Evolutionary conservation across 2,888 invertebrate species (phyloP), one percentile per base, ranked within the genome.

Genomic region (Hetaerina titia): DNA sequence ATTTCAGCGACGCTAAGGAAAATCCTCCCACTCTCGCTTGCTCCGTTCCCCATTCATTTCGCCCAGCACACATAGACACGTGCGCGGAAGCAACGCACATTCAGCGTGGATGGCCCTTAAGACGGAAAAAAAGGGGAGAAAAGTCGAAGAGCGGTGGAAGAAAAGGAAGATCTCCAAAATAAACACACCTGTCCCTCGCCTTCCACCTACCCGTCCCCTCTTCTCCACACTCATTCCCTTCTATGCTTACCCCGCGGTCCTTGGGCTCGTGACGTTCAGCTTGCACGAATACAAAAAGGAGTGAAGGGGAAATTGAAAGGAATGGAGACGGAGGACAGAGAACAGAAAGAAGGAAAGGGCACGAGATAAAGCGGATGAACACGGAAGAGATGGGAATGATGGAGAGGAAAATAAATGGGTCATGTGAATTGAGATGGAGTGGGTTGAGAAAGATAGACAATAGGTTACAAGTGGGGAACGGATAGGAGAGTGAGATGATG

Each of bases 101-200:
- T 31, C 13, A 81, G 81, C 8, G 13, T 25, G 9, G 9, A 8
- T 7, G 69, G 69, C 22, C n/a, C 69, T n/a, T 45, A 45, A 45
- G 45, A 45, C 4, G 45, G 45, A 45, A 45, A 45, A 69, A 69
- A 13, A 69, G n/a, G 69, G n/a, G 19, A n/a, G 8, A 69, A n/a
- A 69, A 13, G 69, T 13, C 8, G 69, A 64, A 19, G 57, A 13
- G 31, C 15, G 56, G 7, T 4, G 45, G 45, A 45, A 45, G 45
- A 45, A 45, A 45, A 45, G 45, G 45, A 45, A n/a, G 69, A 22
- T 19, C 69, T 92, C 92, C 69, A 92, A 92, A 92, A 74, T 74
- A 92, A 92, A 92, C 92, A 92, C 92, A 92, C 92, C 92, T 92
- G 92, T 56, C 89, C 45, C 45, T 45, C 45, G 45, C 45, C 81